Conservation (phyloP, 2,113 vertebrate species). For the Brevimyrus niger region DNA sequence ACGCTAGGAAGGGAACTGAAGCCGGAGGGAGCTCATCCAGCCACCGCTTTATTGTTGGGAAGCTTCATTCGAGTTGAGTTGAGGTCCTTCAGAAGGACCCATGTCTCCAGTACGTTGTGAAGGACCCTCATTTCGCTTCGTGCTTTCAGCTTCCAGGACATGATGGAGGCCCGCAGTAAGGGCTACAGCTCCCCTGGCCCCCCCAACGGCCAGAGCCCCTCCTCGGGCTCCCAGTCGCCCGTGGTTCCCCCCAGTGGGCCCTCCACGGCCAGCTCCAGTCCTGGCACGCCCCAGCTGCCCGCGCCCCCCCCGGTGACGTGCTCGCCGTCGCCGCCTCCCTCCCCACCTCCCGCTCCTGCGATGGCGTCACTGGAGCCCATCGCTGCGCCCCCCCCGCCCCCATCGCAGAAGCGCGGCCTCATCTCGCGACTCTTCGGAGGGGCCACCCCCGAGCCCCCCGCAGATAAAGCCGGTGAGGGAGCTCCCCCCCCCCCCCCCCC, state of each 20-base stretch:
- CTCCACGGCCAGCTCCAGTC: slow-evolving; percentile 81
- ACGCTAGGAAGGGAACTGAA: background rate
- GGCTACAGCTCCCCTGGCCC: slow-evolving; percentile 63
- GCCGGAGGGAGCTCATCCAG: background rate
- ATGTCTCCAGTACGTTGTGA: background rate
- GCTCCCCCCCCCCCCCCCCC: too few species aligned
- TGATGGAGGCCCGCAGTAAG: slow-evolving; percentile 78
- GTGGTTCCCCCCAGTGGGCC: slow-evolving; percentile 66
- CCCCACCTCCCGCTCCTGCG: slow-evolving; percentile 19
- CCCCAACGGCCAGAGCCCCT: slow-evolving; percentile 81
- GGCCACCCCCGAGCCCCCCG: slow-evolving; percentile 44
- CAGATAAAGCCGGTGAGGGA: slow-evolving; percentile 65
- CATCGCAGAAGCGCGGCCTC: slow-evolving; percentile 69
- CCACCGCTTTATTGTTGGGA: background rate
- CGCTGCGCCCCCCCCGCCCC: fast-evolving
- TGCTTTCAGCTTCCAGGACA: slow-evolving; percentile 79
- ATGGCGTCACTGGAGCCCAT: slow-evolving; percentile 42
- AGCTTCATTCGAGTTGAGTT: background rate
- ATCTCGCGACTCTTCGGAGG: slow-evolving; percentile 84
- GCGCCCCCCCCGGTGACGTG: slow-evolving; percentile 40
- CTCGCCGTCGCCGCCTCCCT: slow-evolving; percentile 40
- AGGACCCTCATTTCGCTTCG: background rate
- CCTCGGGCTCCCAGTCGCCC: slow-evolving; percentile 88
- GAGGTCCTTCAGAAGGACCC: background rate
- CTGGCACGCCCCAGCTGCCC: slow-evolving; percentile 71